Conservation (phyloP, 2,888 invertebrate species). For the Catocala fraxini region DNA sequence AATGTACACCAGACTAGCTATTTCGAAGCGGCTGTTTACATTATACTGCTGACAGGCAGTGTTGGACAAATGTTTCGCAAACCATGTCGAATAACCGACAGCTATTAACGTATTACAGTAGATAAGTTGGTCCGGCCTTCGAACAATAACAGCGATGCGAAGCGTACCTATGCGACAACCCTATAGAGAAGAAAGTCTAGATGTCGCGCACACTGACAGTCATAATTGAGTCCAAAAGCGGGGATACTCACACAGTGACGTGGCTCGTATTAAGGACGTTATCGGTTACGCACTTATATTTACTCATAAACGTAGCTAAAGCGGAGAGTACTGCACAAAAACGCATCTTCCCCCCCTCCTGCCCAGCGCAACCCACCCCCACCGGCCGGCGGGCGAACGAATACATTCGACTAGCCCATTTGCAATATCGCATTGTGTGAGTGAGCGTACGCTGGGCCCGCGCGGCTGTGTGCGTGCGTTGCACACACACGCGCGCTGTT, state of each 20-base stretch:
- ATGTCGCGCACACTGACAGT: slow-evolving; percentile 53
- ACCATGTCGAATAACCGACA: neutral
- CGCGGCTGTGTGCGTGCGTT: slow-evolving; percentile 54
- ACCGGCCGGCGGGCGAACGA: slow-evolving; percentile 79
- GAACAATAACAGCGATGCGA: neutral
- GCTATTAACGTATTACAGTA: neutral
- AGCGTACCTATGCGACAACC: slow-evolving; percentile 36
- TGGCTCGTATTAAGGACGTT: slow-evolving; percentile 62
- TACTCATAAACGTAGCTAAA: slow-evolving; percentile 78
- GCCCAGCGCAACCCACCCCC: slow-evolving; percentile 61
- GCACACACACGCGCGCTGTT: slow-evolving; percentile 66
- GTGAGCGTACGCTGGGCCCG: slow-evolving; percentile 67
- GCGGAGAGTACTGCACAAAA: slow-evolving; percentile 83
- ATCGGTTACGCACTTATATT: slow-evolving; percentile 85
- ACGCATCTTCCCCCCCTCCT: slow-evolving; percentile 80
- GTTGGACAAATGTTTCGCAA: neutral
- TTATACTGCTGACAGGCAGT: neutral
- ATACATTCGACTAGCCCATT: slow-evolving; percentile 87
- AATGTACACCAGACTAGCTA: slow-evolving; percentile 11
- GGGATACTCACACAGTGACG: slow-evolving; percentile 52
- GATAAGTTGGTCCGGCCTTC: neutral
- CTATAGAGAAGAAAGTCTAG: slow-evolving; percentile 55
- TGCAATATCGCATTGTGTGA: slow-evolving; percentile 85
- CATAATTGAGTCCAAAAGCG: slow-evolving; percentile 64
- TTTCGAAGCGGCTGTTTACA: slow-evolving; percentile 14